A percentile compares a stretch with the other conserved stretches of the same genome.
Conservation (phyloP, 1,140 invertebrate species). For the Brachionus plicatilis region DNA sequence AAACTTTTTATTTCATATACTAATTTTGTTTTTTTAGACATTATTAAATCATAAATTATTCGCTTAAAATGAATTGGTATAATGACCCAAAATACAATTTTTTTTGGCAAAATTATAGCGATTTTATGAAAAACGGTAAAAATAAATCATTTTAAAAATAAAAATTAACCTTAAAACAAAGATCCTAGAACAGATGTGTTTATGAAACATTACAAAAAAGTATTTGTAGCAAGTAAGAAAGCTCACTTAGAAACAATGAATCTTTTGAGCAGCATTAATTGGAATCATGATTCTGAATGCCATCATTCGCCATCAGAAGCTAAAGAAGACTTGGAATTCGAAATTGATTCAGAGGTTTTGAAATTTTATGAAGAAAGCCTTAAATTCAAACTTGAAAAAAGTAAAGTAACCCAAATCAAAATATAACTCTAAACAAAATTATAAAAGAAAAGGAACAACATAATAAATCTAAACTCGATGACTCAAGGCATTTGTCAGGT, state of each 20-base stretch:
- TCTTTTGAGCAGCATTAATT: neutral
- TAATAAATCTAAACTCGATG: neutral
- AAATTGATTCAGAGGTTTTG: neutral
- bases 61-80: neutral
- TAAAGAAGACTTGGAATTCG: neutral
- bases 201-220: neutral
- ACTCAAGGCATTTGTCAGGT: neutral
- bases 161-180: neutral
- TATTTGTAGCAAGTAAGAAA: neutral
- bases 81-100: neutral
- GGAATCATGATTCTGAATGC: neutral
- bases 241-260: neutral
- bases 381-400: neutral
- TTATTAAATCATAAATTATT: no score
- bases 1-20: neutral
- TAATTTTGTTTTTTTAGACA: no score
- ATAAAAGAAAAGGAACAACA: neutral
- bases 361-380: slow-evolving; percentile 28
- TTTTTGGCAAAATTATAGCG: neutral
- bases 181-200: neutral
- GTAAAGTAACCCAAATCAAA: neutral
- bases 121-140: neutral
- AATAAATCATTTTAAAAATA: no score
- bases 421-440: neutral
- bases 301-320: neutral